phyloP scores from a whole-genome alignment of 2,888 invertebrate genomes.

The Cheilosia vernalis region DNA sequence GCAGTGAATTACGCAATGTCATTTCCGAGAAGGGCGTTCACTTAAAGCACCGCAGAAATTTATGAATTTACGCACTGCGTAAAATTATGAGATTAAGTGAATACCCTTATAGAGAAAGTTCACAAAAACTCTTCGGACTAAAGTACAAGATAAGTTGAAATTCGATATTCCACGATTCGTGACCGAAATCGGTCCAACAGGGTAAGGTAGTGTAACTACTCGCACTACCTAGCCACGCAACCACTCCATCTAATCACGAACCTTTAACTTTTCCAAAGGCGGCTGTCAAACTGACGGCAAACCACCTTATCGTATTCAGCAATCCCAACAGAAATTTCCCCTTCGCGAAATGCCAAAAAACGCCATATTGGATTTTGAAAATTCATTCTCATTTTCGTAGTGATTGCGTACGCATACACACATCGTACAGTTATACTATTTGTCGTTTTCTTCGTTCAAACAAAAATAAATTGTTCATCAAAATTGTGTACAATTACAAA shows the following conservation, averaged over 20 bases:
- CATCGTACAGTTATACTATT: slow-evolving; percentile 68
- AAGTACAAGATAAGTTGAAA: no score
- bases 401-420: slow-evolving; percentile 77
- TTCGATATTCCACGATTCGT: no score
- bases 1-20: no score
- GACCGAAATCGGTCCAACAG: no score
- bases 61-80: no score
- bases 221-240: slow-evolving; percentile 1
- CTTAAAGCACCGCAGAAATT: no score
- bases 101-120: no score
- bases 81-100: no score
- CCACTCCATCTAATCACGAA: slow-evolving; percentile 31
- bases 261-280: slow-evolving; percentile 7
- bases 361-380: slow-evolving; percentile 76
- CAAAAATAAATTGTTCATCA: slow-evolving; percentile 29
- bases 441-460: slow-evolving; percentile 50
- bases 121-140: no score
- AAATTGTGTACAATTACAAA: slow-evolving; percentile 36
- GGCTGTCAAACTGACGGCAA: slow-evolving; percentile 58
- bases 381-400: slow-evolving; percentile 78
- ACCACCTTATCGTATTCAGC: slow-evolving; percentile 70
- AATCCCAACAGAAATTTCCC: slow-evolving; percentile 49
- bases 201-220: no score
- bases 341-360: slow-evolving; percentile 74
- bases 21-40: no score